Evolutionary conservation across 2,888 invertebrate species (phyloP).

Genomic region (Synanthedon andrenaeformis): DNA sequence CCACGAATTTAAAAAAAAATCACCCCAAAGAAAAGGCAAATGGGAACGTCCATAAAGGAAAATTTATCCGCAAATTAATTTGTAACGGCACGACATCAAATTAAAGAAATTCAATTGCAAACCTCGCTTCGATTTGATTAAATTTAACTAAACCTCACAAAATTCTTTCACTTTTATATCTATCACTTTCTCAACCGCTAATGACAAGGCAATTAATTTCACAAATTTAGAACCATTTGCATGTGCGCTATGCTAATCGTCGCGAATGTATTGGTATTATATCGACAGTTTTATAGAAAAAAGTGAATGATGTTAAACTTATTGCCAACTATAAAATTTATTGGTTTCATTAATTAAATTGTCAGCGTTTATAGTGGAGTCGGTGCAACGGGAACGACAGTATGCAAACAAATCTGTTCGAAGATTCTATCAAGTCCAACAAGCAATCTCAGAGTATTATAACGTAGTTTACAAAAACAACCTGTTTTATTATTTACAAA

Average conservation of each 20-base stretch:
- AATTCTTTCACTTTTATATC: neutral
- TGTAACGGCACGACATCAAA: slow-evolving; percentile 46
- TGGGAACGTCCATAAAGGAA: slow-evolving; percentile 58
- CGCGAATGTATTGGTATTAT: slow-evolving; percentile 4
- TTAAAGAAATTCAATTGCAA: slow-evolving; percentile 23
- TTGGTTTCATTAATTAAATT: slow-evolving; percentile 1
- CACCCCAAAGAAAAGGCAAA: slow-evolving; percentile 38
- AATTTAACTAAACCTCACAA: neutral
- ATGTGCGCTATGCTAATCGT: slow-evolving; percentile 3
- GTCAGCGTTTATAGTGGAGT: slow-evolving; percentile 3
- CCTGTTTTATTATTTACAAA: too few relatives aligned
- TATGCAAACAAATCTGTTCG: too few relatives aligned
- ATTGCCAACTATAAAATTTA: neutral
- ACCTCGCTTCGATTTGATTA: neutral
- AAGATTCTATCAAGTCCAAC: too few relatives aligned
- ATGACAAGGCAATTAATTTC: neutral
- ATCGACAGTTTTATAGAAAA: slow-evolving; percentile 4
- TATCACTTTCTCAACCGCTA: neutral
- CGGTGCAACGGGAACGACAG: neutral
- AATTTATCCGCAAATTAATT: slow-evolving; percentile 70
- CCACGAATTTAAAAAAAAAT: slow-evolving; percentile 28
- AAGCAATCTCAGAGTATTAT: too few relatives aligned
- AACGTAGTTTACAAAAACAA: too few relatives aligned
- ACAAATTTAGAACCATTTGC: neutral
- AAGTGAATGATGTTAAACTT: slow-evolving; percentile 5